Conservation (phyloP, 2,888 invertebrate genomes). For the Meta bourneti region DNA sequence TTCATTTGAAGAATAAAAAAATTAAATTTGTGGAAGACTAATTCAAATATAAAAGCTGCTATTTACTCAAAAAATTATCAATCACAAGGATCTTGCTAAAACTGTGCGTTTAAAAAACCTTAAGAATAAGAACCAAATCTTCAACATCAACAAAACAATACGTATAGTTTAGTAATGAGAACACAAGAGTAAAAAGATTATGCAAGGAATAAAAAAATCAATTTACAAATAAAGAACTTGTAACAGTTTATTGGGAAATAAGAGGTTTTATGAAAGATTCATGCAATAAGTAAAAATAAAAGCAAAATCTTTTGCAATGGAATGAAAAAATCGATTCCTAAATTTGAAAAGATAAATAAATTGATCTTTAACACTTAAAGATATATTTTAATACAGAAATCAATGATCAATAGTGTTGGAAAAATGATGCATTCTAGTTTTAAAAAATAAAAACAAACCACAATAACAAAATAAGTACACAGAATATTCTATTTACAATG, state of each 20-base stretch:
- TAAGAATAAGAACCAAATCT: constrained; percentile 8
- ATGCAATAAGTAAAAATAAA: background rate
- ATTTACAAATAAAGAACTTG: background rate
- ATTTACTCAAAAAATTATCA: constrained; percentile 2
- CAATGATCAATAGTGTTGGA: background rate
- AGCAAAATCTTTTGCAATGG: background rate
- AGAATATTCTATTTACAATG: constrained; percentile 10
- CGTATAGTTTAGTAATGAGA: background rate
- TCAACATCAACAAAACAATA: constrained; percentile 10
- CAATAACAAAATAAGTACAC: constrained; percentile 40
- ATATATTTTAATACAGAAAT: background rate
- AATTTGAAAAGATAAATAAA: background rate
- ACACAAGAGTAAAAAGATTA: background rate
- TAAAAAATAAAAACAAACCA: constrained; percentile 31
- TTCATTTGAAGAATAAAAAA: constrained; percentile 13
- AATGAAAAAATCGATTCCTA: constrained; percentile 18
- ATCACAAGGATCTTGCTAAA: constrained; percentile 55
- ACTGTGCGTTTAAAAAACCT: constrained; percentile 73
- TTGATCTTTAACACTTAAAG: background rate
- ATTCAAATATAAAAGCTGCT: constrained; percentile 39
- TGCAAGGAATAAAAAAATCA: background rate
- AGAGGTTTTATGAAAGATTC: background rate
- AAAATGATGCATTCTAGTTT: constrained; percentile 14
- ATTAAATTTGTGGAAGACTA: constrained; percentile 54
- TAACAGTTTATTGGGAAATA: too few relatives aligned